phyloP scores from a whole-genome alignment of 1,140 invertebrate genomes.

The Hylaeus anthracinus region DNA sequence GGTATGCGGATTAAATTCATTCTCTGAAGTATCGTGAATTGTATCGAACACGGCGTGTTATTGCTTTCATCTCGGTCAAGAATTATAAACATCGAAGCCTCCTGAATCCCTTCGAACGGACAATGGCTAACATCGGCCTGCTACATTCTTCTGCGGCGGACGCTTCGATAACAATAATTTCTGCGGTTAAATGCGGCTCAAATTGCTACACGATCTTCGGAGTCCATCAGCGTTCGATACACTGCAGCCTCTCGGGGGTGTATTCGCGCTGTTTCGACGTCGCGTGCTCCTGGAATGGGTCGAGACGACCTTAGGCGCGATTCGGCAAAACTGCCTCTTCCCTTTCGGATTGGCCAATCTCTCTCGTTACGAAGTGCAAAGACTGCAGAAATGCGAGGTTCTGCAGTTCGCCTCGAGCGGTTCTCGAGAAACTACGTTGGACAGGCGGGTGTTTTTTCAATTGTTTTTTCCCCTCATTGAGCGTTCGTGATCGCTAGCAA shows the following conservation, averaged over 20 bases:
- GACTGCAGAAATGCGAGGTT: not conserved
- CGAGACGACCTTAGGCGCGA: not conserved
- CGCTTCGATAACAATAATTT: constrained; percentile 74
- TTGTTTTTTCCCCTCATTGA: not conserved
- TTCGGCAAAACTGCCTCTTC: not conserved
- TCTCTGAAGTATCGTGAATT: constrained; percentile 15
- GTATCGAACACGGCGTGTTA: constrained; percentile 17
- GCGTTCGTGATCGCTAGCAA: not conserved
- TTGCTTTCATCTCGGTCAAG: constrained; percentile 41
- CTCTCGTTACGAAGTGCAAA: not conserved
- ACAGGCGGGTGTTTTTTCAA: not conserved
- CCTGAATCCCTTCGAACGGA: constrained; percentile 54
- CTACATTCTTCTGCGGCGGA: constrained; percentile 8
- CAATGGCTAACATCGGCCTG: constrained; percentile 57
- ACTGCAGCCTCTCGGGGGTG: no score
- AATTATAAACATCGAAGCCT: constrained; percentile 49
- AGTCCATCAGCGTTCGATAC: not conserved
- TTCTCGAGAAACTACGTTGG: no score
- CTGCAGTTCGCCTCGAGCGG: not conserved
- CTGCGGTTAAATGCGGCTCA: constrained; percentile 73
- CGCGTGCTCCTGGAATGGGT: not conserved
- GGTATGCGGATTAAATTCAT: no score
- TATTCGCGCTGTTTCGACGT: not conserved
- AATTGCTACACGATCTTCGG: constrained; percentile 73
- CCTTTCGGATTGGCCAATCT: not conserved